Evolutionary conservation across 2,888 invertebrate genomes (phyloP).

Genomic region (Tenthredo notha): DNA sequence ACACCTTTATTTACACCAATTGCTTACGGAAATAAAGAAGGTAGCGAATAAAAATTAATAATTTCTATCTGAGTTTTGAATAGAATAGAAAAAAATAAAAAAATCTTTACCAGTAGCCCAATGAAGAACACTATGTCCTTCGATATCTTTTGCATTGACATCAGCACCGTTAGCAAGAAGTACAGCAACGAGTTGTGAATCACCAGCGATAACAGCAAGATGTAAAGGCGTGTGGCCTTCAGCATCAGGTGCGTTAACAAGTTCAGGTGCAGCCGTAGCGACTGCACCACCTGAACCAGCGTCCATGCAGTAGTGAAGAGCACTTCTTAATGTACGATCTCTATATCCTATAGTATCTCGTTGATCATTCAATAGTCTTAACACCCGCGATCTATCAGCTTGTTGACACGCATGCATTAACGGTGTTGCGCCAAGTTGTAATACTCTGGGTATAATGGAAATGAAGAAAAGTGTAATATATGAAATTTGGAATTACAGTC

Average conservation of each 20-base stretch:
- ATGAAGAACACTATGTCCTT: conserved; percentile 97
- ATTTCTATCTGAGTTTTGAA: too few relatives aligned
- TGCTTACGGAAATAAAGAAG: too few relatives aligned
- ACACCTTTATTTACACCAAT: too few relatives aligned
- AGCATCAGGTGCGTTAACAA: conserved; percentile 92
- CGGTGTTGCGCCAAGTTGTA: conserved; percentile 86
- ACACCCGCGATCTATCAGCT: conserved; percentile 88
- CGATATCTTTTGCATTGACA: conserved; percentile 94
- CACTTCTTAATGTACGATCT: conserved; percentile 91
- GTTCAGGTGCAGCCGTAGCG: conserved; percentile 91
- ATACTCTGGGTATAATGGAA: conserved; percentile 66
- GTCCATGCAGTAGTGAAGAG: conserved; percentile 95
- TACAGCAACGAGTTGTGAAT: conserved; percentile 91
- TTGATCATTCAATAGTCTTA: conserved; percentile 86
- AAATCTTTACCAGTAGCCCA: conserved; percentile 94
- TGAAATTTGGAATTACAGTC: neutral
- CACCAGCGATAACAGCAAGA: conserved; percentile 96
- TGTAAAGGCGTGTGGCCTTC: conserved; percentile 98
- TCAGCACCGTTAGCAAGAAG: conserved; percentile 94
- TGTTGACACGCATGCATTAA: conserved; percentile 97
- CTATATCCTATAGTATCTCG: conserved; percentile 84
- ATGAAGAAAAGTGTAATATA: neutral
- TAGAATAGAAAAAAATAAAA: too few relatives aligned
- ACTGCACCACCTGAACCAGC: conserved; percentile 82
- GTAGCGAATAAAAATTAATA: too few relatives aligned